A percentile compares a stretch with the other conserved stretches of the same genome.
These are phyloP conservation scores for Peromyscus attwateri DNA, from an alignment of 2,797 vertebrate species.

Conservation along the genomic window DNA sequence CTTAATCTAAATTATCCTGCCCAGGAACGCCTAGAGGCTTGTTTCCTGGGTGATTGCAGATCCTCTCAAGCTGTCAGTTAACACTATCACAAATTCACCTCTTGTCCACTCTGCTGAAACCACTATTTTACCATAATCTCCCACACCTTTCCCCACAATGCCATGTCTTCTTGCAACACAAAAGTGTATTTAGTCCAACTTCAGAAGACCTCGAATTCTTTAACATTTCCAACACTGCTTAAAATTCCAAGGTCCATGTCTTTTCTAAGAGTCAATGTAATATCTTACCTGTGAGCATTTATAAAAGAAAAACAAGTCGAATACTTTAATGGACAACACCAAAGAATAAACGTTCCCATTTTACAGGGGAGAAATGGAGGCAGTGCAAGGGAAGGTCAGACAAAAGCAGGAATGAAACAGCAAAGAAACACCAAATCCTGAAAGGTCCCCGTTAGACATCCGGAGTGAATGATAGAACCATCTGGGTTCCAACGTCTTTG, in stretches of 20 bases:
- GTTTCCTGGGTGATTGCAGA: neutral
- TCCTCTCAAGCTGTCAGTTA: neutral
- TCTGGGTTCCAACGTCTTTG: too few species aligned
- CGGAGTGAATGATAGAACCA: neutral
- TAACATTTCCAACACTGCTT: neutral
- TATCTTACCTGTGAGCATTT: neutral
- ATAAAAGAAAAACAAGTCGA: neutral
- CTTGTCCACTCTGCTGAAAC: neutral
- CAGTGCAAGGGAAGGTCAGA: neutral
- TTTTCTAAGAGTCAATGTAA: neutral
- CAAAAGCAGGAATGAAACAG: neutral
- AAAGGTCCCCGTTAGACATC: neutral
- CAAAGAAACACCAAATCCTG: neutral
- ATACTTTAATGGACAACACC: neutral
- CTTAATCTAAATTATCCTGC: neutral
- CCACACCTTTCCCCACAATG: too few species aligned
- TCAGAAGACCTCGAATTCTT: too few species aligned
- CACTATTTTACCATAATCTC: neutral
- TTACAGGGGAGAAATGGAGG: neutral
- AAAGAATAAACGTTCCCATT: neutral
- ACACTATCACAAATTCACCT: neutral
- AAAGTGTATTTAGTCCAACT: neutral
- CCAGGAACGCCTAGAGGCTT: neutral
- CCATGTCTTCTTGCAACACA: neutral
- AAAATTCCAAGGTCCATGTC: neutral